phyloP scores from a whole-genome alignment of 1,140 invertebrate species.

The Bombus pascuorum region DNA sequence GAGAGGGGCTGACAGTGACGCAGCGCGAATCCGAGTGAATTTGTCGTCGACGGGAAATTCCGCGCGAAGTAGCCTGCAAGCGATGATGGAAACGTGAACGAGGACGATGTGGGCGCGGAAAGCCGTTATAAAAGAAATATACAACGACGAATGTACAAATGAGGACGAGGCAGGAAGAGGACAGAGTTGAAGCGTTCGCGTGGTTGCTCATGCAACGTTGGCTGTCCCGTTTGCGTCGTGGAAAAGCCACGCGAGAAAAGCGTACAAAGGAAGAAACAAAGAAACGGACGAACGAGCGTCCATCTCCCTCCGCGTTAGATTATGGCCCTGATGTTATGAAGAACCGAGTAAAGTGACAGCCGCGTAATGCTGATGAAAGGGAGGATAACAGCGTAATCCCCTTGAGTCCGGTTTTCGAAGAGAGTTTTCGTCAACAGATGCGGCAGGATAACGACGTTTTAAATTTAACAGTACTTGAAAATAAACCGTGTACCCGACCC shows the following conservation, averaged over 20 bases:
- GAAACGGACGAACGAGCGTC: constrained; percentile 16
- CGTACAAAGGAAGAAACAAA: neutral
- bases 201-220: neutral
- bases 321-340: constrained; percentile 14
- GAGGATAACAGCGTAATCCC: constrained; percentile 62
- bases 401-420: constrained; percentile 46
- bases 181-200: neutral
- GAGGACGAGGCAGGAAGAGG: neutral
- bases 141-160: constrained; percentile 19
- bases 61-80: neutral
- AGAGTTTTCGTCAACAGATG: constrained; percentile 48
- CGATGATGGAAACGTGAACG: constrained; percentile 43
- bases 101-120: too few species aligned
- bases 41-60: constrained; percentile 31
- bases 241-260: constrained; percentile 1
- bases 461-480: constrained; percentile 57
- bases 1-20: constrained; percentile 16
- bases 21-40: neutral
- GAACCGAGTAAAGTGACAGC: constrained; percentile 52
- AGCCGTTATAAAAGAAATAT: constrained; percentile 32
- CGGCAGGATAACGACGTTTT: constrained; percentile 55
- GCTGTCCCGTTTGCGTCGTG: constrained; percentile 11
- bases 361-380: constrained; percentile 60
- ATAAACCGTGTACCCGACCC: constrained; percentile 13
- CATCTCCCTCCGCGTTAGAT: constrained; percentile 1